phyloP scores from a whole-genome alignment of 2,113 vertebrate genomes.

The Austrofundulus limnaeus region DNA sequence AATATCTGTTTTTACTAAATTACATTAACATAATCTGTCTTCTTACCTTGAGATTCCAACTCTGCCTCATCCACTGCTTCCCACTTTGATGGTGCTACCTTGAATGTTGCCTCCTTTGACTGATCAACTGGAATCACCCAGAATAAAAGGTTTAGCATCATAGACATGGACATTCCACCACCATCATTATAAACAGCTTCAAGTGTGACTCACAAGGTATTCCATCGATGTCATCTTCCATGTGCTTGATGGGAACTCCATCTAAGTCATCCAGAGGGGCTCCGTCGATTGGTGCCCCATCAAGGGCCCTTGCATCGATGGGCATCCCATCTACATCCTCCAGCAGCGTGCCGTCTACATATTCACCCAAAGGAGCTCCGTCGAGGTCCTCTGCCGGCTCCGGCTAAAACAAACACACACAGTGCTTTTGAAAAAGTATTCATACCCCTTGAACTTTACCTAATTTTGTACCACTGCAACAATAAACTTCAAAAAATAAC shows the following conservation, averaged over 20 bases:
- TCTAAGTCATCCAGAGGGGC: slow-evolving; percentile 91
- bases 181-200: background rate
- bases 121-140: slow-evolving; percentile 66
- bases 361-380: slow-evolving; percentile 94
- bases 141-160: background rate
- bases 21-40: background rate
- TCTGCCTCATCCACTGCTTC: slow-evolving; percentile 95
- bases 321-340: slow-evolving; percentile 96
- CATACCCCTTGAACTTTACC: too few relatives aligned
- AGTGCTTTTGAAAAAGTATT: too few relatives aligned
- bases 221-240: slow-evolving; percentile 97
- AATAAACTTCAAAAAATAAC: too few relatives aligned
- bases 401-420: slow-evolving; percentile 23
- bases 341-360: slow-evolving; percentile 86
- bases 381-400: slow-evolving; percentile 86
- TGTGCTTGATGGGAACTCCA: slow-evolving; percentile 90
- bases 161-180: background rate
- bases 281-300: slow-evolving; percentile 81
- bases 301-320: slow-evolving; percentile 81
- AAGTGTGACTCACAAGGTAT: slow-evolving; percentile 86
- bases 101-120: slow-evolving; percentile 91
- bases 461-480: too few relatives aligned
- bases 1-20: too few relatives aligned
- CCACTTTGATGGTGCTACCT: slow-evolving; percentile 97
- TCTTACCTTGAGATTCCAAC: slow-evolving; percentile 89